A percentile compares a stretch with the other conserved stretches of the same genome.
Conservation (phyloP, 2,888 invertebrate species). For the Aradus depressus region DNA sequence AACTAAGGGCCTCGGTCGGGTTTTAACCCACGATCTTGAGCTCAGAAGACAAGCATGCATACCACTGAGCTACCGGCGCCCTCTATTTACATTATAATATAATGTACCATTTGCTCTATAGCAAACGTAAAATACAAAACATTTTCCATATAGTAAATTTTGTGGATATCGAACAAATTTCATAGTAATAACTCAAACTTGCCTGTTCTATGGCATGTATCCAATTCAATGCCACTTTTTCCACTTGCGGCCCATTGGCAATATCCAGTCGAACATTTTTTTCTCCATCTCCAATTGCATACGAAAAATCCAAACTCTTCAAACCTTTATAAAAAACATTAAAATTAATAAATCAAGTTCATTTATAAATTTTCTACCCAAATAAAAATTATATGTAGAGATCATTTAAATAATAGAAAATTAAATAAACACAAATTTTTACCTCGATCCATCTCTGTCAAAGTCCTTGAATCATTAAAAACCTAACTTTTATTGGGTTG, state of each 20-base stretch:
- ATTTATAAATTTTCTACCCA: not conserved
- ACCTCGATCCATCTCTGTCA: not conserved
- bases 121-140: too few species aligned
- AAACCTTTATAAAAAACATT: slow-evolving; percentile 14
- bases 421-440: not conserved
- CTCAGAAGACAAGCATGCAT: too few species aligned
- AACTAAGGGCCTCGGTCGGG: too few species aligned
- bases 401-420: not conserved
- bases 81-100: too few species aligned
- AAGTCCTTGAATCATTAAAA: slow-evolving; percentile 13
- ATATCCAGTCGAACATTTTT: slow-evolving; percentile 22
- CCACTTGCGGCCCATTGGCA: slow-evolving; percentile 24
- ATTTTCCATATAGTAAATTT: too few species aligned
- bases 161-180: not conserved
- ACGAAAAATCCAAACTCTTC: slow-evolving; percentile 22
- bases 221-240: slow-evolving; percentile 26
- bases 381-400: not conserved
- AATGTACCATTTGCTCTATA: too few species aligned
- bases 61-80: too few species aligned
- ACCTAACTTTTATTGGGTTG: too few species aligned
- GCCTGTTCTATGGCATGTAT: slow-evolving; percentile 28
- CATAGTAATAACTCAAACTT: not conserved
- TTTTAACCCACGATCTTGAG: too few species aligned
- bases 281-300: slow-evolving; percentile 15
- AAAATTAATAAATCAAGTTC: not conserved